Evolutionary conservation across 2,113 vertebrate genomes (phyloP).

Genomic region (Gorilla gorilla): DNA sequence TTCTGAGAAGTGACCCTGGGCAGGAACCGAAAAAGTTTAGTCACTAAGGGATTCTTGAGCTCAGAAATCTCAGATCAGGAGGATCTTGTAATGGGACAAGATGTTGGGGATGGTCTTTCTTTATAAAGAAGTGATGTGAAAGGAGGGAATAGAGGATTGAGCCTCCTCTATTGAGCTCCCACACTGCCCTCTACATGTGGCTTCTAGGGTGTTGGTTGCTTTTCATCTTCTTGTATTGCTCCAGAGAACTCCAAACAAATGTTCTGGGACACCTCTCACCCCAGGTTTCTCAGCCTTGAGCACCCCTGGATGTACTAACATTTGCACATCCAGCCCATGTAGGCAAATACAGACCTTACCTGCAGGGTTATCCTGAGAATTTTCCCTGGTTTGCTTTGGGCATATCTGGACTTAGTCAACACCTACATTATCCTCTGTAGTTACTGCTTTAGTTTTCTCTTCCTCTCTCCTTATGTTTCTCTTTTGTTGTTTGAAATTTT

Average conservation of each 20-base stretch:
- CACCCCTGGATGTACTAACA: neutral
- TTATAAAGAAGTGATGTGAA: neutral
- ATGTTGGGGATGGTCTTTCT: neutral
- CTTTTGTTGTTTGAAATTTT: neutral
- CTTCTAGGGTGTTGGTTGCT: neutral
- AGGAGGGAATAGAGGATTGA: neutral
- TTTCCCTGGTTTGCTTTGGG: slow-evolving; percentile 30
- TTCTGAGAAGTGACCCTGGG: slow-evolving; percentile 23
- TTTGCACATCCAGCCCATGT: neutral
- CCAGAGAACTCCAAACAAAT: neutral
- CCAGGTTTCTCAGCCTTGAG: neutral
- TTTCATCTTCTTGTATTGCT: neutral
- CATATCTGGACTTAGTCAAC: neutral
- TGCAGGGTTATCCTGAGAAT: slow-evolving; percentile 1
- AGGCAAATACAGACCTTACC: neutral
- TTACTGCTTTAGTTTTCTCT: neutral
- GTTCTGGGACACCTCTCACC: neutral
- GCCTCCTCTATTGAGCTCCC: neutral
- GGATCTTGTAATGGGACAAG: neutral
- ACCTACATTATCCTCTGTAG: slow-evolving; percentile 1
- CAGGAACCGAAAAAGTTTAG: neutral
- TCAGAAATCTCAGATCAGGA: neutral
- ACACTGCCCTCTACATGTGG: neutral
- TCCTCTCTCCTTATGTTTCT: neutral
- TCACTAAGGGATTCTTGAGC: neutral